Conservation (phyloP, 2,113 vertebrate species). For the Crotalus helleri region DNA sequence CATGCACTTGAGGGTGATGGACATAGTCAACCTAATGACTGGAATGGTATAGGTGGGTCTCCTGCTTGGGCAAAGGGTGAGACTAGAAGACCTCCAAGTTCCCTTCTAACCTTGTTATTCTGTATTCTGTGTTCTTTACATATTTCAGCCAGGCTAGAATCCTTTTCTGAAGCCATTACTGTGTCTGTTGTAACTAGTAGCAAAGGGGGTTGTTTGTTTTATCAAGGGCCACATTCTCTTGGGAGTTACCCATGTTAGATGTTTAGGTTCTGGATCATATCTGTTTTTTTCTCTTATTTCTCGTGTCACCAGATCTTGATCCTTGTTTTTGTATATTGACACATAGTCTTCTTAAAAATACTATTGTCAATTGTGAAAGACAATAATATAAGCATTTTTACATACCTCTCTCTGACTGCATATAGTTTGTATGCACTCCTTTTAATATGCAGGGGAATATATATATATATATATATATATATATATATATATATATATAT, state of each 20-base stretch:
- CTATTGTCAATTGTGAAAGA: neutral
- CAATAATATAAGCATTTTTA: neutral
- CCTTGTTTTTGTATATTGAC: neutral
- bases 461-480: no score
- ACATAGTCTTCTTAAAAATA: neutral
- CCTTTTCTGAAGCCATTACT: neutral
- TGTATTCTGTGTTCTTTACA: neutral
- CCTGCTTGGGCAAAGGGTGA: neutral
- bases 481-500: no score
- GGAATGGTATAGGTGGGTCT: no score
- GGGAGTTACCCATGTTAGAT: neutral
- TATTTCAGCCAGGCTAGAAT: neutral
- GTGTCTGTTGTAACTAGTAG: neutral
- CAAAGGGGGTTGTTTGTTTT: neutral
- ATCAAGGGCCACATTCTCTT: neutral
- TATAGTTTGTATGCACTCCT: neutral
- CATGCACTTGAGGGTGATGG: neutral
- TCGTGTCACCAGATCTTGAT: neutral
- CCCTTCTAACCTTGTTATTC: neutral
- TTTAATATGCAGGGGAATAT: neutral
- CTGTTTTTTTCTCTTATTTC: neutral
- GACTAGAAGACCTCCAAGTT: neutral
- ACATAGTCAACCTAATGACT: neutral
- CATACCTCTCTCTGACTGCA: neutral
- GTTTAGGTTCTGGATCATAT: neutral